Conservation (phyloP, 2,797 vertebrate species). For the Tangara arthus region DNA sequence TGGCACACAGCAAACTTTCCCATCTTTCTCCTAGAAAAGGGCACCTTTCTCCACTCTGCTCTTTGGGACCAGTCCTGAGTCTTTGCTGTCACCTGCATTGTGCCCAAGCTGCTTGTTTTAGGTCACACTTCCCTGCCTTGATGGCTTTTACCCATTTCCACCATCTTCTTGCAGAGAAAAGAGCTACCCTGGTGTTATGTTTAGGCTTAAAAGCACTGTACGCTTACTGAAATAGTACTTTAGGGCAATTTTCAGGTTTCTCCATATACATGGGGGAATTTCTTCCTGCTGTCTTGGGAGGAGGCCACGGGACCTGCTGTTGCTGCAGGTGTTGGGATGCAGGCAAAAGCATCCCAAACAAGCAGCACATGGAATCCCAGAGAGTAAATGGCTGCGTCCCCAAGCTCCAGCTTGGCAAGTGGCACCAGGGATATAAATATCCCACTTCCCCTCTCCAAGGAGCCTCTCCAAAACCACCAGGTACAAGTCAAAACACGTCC, state of each 20-base stretch:
- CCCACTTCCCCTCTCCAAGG: neutral
- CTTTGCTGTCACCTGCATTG: neutral
- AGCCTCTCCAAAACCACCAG: neutral
- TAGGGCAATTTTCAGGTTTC: neutral
- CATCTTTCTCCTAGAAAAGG: neutral
- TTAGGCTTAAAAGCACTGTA: neutral
- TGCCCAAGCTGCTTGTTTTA: neutral
- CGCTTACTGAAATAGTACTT: neutral
- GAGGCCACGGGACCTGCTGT: neutral
- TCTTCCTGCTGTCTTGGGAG: neutral
- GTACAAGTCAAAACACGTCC: neutral
- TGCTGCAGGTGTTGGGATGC: neutral
- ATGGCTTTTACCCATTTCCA: neutral
- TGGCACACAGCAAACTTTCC: neutral
- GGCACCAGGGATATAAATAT: neutral
- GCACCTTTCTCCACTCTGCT: neutral
- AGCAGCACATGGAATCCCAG: neutral
- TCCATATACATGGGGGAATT: neutral
- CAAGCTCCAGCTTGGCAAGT: neutral
- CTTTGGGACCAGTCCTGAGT: neutral
- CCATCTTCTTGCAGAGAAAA: neutral
- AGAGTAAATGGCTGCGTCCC: accelerated
- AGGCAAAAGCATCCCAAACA: neutral
- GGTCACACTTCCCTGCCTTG: neutral
- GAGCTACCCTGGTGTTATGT: neutral